phyloP scores from a whole-genome alignment of 2,113 vertebrate genomes.

The Eurystomus gularis region DNA sequence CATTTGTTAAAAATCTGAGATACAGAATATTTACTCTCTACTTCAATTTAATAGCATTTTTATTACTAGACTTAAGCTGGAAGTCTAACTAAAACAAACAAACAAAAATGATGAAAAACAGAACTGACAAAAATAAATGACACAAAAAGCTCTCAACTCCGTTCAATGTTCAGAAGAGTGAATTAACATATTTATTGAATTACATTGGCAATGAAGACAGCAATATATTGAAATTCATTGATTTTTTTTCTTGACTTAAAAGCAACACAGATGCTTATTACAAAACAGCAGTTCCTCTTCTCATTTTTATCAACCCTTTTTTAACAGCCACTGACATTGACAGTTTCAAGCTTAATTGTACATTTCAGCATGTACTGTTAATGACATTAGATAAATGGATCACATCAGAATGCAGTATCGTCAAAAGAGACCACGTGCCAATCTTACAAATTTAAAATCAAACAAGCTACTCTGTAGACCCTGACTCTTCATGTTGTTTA shows the following conservation, averaged over 20 bases:
- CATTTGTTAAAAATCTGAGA: background rate
- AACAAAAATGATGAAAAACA: background rate
- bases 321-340: slow-evolving; percentile 65
- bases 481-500: slow-evolving; percentile 73
- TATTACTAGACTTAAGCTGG: slow-evolving; percentile 2
- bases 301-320: slow-evolving; percentile 64
- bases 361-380: slow-evolving; percentile 69
- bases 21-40: background rate
- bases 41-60: slow-evolving; percentile 3
- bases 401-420: slow-evolving; percentile 56
- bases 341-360: slow-evolving; percentile 73
- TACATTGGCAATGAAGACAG: slow-evolving; percentile 70
- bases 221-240: slow-evolving; percentile 72
- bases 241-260: slow-evolving; percentile 71
- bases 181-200: slow-evolving; percentile 77
- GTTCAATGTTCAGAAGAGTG: slow-evolving; percentile 52
- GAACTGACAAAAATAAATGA: slow-evolving; percentile 57
- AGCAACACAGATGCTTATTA: slow-evolving; percentile 71
- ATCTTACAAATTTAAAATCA: slow-evolving; percentile 72
- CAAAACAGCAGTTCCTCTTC: slow-evolving; percentile 63
- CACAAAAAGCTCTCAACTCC: slow-evolving; percentile 56
- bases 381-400: slow-evolving; percentile 74
- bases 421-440: slow-evolving; percentile 70
- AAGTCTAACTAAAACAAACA: slow-evolving; percentile 41
- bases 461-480: slow-evolving; percentile 68